phyloP scores from a whole-genome alignment of 2,797 vertebrate genomes.

The Cynopterus sphinx region DNA sequence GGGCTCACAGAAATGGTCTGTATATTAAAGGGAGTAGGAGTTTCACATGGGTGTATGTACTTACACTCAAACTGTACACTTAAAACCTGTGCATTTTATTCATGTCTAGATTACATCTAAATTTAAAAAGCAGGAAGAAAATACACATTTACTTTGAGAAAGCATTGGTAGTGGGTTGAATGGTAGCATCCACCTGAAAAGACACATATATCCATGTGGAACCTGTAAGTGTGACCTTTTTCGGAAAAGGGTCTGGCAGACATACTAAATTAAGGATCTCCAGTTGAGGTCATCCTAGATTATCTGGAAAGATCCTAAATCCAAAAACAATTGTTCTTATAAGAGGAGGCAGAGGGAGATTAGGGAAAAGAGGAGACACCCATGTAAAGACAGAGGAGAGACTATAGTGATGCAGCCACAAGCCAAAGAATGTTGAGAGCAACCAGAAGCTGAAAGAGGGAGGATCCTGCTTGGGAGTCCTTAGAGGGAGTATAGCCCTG shows the following conservation, averaged over 20 bases:
- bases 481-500: accelerated
- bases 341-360: neutral
- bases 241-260: neutral
- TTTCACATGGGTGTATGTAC: neutral
- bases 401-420: neutral
- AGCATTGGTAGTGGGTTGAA: neutral
- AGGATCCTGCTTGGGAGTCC: neutral
- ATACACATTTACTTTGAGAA: neutral
- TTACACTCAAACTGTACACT: neutral
- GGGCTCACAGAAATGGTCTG: neutral
- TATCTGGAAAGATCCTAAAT: neutral
- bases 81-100: neutral
- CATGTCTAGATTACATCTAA: neutral
- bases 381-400: too few species aligned
- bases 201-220: accelerated
- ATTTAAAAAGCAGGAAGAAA: neutral
- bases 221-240: neutral
- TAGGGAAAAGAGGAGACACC: neutral
- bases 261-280: neutral
- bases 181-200: neutral
- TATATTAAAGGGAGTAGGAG: neutral
- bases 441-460: neutral
- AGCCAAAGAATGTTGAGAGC: neutral
- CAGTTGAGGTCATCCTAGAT: neutral
- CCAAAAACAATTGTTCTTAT: neutral